Percentiles rank a stretch among this genome's conserved stretches.
Evolutionary conservation across 2,888 invertebrate genomes (phyloP).

Genomic region (Allophyes oxyacanthae): DNA sequence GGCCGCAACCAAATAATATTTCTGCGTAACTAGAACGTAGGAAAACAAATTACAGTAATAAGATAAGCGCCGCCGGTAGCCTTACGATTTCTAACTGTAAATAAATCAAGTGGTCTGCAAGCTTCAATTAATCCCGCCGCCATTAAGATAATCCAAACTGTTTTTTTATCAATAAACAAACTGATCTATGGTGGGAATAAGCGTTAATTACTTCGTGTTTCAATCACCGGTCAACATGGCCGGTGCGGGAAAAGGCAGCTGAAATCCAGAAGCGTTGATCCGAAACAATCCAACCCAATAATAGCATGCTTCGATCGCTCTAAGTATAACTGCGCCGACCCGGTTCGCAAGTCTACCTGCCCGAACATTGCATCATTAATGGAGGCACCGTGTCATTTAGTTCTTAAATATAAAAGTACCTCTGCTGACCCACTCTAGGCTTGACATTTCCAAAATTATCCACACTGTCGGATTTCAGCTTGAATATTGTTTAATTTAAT

Average conservation of each 20-base stretch:
- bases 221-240: conserved; percentile 39
- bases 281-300: conserved; percentile 81
- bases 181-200: conserved; percentile 53
- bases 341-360: conserved; percentile 76
- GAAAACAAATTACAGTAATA: conserved; percentile 53
- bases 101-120: conserved; percentile 50
- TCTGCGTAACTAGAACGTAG: conserved; percentile 38
- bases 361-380: conserved; percentile 82
- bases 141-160: conserved; percentile 51
- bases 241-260: conserved; percentile 61
- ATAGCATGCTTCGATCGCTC: conserved; percentile 85
- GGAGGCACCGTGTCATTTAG: conserved; percentile 77
- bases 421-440: conserved; percentile 76
- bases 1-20: conserved; percentile 42
- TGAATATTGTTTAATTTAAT: conserved; percentile 47
- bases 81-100: conserved; percentile 37
- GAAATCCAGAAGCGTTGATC: conserved; percentile 73
- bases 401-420: conserved; percentile 82
- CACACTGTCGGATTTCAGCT: conserved; percentile 55
- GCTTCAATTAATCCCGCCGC: conserved; percentile 47
- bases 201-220: conserved; percentile 64
- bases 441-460: conserved; percentile 77
- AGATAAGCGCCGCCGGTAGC: conserved; percentile 29
- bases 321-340: conserved; percentile 83
- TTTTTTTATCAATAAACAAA: conserved; percentile 56